Evolutionary conservation across 2,113 vertebrate species (phyloP).

Genomic region (Cettia cetti): DNA sequence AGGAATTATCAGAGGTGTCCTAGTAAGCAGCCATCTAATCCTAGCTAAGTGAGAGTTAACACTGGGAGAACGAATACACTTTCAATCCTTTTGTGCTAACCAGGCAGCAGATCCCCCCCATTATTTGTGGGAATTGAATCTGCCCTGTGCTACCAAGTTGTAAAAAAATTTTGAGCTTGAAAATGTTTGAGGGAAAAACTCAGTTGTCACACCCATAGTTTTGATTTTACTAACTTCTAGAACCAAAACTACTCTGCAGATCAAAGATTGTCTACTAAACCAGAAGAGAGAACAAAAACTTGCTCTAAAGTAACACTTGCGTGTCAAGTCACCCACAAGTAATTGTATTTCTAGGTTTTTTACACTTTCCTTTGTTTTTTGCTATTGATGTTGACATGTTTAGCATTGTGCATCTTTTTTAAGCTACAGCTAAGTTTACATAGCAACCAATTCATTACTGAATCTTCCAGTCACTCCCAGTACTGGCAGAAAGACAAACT

Average conservation of each 20-base stretch:
- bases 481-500: neutral
- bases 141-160: neutral
- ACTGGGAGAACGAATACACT: rapidly evolving
- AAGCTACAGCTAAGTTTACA: neutral
- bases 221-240: neutral
- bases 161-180: neutral
- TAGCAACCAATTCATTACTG: neutral
- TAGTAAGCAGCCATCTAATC: neutral
- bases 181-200: neutral
- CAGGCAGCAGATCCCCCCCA: neutral
- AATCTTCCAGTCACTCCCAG: neutral
- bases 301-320: neutral
- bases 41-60: neutral
- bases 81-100: neutral
- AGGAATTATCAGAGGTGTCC: neutral
- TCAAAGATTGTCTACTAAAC: neutral
- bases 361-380: neutral
- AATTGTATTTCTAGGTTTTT: neutral
- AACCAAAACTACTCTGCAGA: neutral
- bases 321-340: neutral
- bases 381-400: neutral
- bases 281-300: neutral
- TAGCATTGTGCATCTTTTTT: neutral
- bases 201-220: neutral
- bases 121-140: neutral